These are phyloP conservation scores for Rhinogobius similis DNA, from an alignment of 2,113 vertebrate genomes.

Conservation along the genomic window DNA sequence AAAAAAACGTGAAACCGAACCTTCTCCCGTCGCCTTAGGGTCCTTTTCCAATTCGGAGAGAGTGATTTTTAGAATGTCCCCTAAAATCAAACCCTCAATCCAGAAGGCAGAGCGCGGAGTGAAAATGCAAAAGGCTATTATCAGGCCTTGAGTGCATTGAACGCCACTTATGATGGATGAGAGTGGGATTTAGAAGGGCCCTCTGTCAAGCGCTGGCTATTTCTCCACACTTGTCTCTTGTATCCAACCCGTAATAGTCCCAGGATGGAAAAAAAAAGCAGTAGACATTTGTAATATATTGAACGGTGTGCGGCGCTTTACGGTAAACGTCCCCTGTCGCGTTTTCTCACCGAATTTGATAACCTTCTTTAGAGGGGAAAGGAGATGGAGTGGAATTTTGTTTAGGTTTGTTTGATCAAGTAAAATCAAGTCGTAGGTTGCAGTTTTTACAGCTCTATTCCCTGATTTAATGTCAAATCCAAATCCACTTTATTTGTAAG, in stretches of 20 bases:
- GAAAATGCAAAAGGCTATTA: constrained; percentile 78
- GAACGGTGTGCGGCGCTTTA: constrained; percentile 51
- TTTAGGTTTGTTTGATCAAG: not conserved
- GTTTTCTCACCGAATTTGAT: constrained; percentile 81
- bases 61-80: constrained; percentile 81
- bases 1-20: constrained; percentile 79
- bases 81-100: constrained; percentile 50
- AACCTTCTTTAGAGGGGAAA: constrained; percentile 44
- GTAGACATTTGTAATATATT: constrained; percentile 81
- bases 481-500: too few relatives aligned
- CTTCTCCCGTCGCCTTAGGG: constrained; percentile 87
- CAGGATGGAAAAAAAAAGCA: constrained; percentile 56
- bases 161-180: constrained; percentile 76
- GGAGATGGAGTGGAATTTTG: constrained; percentile 27
- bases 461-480: too few relatives aligned
- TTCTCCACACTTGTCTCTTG: constrained; percentile 71
- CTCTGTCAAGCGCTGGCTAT: constrained; percentile 63
- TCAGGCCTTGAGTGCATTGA: constrained; percentile 60
- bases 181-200: constrained; percentile 74
- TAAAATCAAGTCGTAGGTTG: not conserved
- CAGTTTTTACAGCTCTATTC: too few relatives aligned
- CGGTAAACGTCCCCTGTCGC: constrained; percentile 72
- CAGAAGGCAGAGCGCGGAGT: constrained; percentile 53
- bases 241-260: constrained; percentile 70
- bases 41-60: constrained; percentile 89